Conservation (phyloP, 2,797 vertebrate species). For the Okamejei kenojei region DNA sequence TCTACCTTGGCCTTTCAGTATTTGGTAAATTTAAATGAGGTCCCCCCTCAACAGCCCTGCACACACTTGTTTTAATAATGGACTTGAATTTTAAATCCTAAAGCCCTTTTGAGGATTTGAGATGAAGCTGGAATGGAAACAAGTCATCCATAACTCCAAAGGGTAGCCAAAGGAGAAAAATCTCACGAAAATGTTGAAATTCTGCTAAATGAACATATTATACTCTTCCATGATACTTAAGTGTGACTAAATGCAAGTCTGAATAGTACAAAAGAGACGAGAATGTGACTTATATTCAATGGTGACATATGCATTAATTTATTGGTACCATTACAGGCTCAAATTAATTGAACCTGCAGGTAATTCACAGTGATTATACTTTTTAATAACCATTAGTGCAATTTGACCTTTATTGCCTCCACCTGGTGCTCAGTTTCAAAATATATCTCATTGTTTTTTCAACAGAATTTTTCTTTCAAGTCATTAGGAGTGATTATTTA, state of each 20-base stretch:
- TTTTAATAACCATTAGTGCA: background rate
- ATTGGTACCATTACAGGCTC: background rate
- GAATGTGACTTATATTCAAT: background rate
- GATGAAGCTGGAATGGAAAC: no score
- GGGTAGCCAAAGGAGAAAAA: no score
- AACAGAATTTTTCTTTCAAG: no score
- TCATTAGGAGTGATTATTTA: background rate
- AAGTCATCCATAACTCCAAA: no score
- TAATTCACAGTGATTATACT: background rate
- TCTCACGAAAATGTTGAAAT: background rate
- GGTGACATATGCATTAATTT: background rate
- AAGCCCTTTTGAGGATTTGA: no score
- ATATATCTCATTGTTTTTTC: background rate
- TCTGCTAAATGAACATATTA: background rate
- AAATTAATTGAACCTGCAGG: constrained; percentile 16
- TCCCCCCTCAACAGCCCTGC: no score
- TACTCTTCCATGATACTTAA: background rate
- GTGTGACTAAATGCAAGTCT: background rate
- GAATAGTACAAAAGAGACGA: background rate
- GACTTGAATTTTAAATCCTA: no score
- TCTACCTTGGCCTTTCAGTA: no score
- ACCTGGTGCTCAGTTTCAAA: background rate
- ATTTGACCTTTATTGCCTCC: constrained; percentile 10
- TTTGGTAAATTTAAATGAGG: no score
- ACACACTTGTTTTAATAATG: no score